Evolutionary conservation across 2,113 vertebrate genomes (phyloP), one percentile per base, ranked within the genome.

Genomic region (Scomber scombrus): DNA sequence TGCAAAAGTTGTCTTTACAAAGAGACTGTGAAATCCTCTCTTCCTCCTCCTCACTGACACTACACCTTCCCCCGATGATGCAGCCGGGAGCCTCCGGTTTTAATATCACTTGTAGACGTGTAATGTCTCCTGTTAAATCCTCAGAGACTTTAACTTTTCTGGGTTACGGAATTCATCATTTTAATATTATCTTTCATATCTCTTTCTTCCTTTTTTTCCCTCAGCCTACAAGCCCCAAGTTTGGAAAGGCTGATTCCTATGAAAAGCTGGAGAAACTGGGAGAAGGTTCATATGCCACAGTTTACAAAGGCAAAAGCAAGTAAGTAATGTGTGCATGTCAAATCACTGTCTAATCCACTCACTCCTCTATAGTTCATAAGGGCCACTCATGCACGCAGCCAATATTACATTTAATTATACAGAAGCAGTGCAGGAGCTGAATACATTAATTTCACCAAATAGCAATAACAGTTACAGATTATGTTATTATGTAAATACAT

Each of bases 231-330:
- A 99, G 97, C 90, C 98, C 97, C 63, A 99, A 98, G 92, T 99
- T 99, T 94, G 98, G 98, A 86, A 99, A 99, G 91, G 97, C 97
- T 58, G 98, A 99, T 83, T 99, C 98, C 0, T 99, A 99, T 14
- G 98, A 99, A 89, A 99, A 99, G 92, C 95, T 99, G 89, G 98
- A 99, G 92, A 99, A 99, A 85, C 93, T 99, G 61, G 98, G 98
- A 64, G 98, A 99, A 89, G 98, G 98, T 5, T 99, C 98, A 54
- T 99, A 99, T 73, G 98, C 98, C 61, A 99, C 98, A 12, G 98
- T 99, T 31, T 99, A 98, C 94, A 99, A 99, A 95, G 98, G 98
- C 65, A 99, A 99, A 93, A 99, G 98, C 98, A 99, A 98, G 98
- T 99, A 94, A 97, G 98, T 96, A 18, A 1, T 2, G n/a, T 18